Evolutionary conservation across 1,140 invertebrate species (phyloP).

Genomic region (Contarinia nasturtii): DNA sequence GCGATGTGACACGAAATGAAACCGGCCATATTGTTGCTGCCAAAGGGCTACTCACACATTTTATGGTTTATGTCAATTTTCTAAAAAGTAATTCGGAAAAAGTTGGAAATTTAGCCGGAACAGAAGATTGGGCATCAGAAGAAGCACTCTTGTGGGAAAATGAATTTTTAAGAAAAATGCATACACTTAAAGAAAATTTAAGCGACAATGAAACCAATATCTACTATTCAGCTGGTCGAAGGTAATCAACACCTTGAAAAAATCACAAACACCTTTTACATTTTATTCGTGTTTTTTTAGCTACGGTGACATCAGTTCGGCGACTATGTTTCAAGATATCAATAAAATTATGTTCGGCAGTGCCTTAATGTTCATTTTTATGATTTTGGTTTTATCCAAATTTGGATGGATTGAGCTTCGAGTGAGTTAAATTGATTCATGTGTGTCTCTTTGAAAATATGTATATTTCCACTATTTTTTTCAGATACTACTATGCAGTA

Average conservation of each 20-base stretch:
- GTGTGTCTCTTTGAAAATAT: not conserved
- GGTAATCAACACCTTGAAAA: slow-evolving; percentile 20
- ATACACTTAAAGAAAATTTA: slow-evolving; percentile 19
- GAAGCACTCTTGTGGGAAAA: slow-evolving; percentile 44
- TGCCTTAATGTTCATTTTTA: slow-evolving; percentile 50
- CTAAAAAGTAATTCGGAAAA: slow-evolving; percentile 38
- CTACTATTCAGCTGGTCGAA: slow-evolving; percentile 44
- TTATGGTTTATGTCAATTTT: slow-evolving; percentile 47
- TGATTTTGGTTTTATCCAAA: slow-evolving; percentile 50
- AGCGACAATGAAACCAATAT: slow-evolving; percentile 23
- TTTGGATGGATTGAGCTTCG: slow-evolving; percentile 55
- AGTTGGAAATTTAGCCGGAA: slow-evolving; percentile 45
- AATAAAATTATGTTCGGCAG: slow-evolving; percentile 47
- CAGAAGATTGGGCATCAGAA: slow-evolving; percentile 47
- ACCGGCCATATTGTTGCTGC: slow-evolving; percentile 41
- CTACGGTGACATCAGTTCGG: slow-evolving; percentile 48
- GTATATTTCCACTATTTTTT: slow-evolving; percentile 5
- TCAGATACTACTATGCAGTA: slow-evolving; percentile 34
- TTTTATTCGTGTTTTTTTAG: slow-evolving; percentile 14
- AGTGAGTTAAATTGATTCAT: slow-evolving; percentile 17
- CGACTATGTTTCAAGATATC: slow-evolving; percentile 50
- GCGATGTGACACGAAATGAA: slow-evolving; percentile 34
- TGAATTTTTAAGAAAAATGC: slow-evolving; percentile 32
- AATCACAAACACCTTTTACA: not conserved
- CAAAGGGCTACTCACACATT: slow-evolving; percentile 35